Percentiles rank a stretch among this genome's conserved stretches.
phyloP scores from a whole-genome alignment of 1,140 invertebrate species.

The Ectropis grisescens region DNA sequence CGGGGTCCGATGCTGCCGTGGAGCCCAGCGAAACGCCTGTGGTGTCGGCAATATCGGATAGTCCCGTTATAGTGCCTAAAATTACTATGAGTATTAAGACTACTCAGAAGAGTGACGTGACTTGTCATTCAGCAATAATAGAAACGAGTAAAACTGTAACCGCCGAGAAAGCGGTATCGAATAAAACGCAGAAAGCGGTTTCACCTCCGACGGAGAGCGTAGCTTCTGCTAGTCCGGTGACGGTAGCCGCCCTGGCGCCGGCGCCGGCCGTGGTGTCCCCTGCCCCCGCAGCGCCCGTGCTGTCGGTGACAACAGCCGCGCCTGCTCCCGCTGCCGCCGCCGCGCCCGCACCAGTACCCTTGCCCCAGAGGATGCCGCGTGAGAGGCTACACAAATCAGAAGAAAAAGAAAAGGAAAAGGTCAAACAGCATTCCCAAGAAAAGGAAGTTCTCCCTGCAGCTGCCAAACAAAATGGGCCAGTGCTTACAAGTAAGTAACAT shows the following conservation, averaged over 20 bases:
- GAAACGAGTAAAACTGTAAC: slow-evolving; percentile 39
- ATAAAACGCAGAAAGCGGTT: slow-evolving; percentile 28
- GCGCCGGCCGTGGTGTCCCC: slow-evolving; percentile 1
- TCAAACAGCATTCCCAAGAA: slow-evolving; percentile 14
- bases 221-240: too few species aligned
- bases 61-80: slow-evolving; percentile 65
- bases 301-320: background rate
- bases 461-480: slow-evolving; percentile 33
- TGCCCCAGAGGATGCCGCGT: slow-evolving; percentile 31
- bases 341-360: slow-evolving; percentile 17
- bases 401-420: slow-evolving; percentile 28
- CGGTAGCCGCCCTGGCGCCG: too few species aligned
- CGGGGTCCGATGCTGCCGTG: slow-evolving; percentile 36
- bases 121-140: slow-evolving; percentile 29
- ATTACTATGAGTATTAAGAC: slow-evolving; percentile 43
- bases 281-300: background rate
- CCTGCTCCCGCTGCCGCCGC: slow-evolving; percentile 1
- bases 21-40: slow-evolving; percentile 45
- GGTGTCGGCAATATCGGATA: slow-evolving; percentile 56
- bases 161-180: slow-evolving; percentile 32
- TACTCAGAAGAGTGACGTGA: slow-evolving; percentile 43
- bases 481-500: slow-evolving; percentile 16
- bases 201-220: too few species aligned
- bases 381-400: slow-evolving; percentile 26
- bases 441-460: slow-evolving; percentile 11